Evolutionary conservation across 2,797 vertebrate genomes (phyloP), one percentile per base, ranked within the genome.

Genomic region (Microctenopoma lineatum): DNA sequence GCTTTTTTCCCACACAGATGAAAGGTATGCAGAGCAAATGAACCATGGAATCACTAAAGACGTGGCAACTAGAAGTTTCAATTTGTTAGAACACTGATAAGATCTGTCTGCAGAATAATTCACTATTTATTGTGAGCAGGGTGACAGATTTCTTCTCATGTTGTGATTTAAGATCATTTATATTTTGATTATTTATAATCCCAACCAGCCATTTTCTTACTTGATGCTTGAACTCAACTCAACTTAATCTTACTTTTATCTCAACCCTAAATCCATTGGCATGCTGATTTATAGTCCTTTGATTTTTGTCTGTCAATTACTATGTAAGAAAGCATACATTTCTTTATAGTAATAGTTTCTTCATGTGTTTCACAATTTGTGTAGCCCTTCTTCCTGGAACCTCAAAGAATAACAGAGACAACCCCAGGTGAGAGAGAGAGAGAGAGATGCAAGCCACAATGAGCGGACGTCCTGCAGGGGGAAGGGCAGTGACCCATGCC

Each of bases 401-500:
- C 39, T 41, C 39, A 14, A 14, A 15, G 39, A 41, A 14, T 41
- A 41, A 41, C 14, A 15, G 39, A 41, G 13, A 41, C 39, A 41
- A 12, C 39, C 44, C 59, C 16, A 83, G 75, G 68, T 84, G 65
- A 84, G 29, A 21, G 18, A 21, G 21, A 21, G 18, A 21, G 21
- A 21, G 21, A 29, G 72, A 58, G 67, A 73, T 59, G 55, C 48
- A 48, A 25, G 8, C 25, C 68, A 70, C 68, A 70, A 73, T 27
- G 21, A 88, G 73, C 15, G 34, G 61, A 77, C 70, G 73, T 84
- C 63, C 63, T 50, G 60, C 7, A n/a, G 27, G 34, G 46, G 10
- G 36, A 48, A 25, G 62, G 64, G 51, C 70, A 58, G 73, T 83
- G 86, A 87, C 79, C 87, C 79, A 0, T 80, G 60, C n/a, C 62